phyloP scores from a whole-genome alignment of 2,888 invertebrate genomes.

The Mythimna ferrago region DNA sequence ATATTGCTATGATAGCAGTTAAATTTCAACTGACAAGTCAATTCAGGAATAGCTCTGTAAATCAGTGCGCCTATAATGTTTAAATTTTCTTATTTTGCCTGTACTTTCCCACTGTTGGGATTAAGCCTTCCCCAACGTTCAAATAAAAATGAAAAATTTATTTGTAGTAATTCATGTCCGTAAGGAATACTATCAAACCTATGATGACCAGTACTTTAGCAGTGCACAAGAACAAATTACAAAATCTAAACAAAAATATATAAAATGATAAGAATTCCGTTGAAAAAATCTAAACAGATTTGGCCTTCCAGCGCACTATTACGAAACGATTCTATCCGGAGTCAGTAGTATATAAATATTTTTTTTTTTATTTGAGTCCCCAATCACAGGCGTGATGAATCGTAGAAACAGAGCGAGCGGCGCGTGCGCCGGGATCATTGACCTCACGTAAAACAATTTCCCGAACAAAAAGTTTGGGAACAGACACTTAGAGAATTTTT shows the following conservation, averaged over 20 bases:
- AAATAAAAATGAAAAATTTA: neutral
- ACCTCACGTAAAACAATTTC: constrained; percentile 70
- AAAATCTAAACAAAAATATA: neutral
- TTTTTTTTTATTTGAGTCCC: constrained; percentile 63
- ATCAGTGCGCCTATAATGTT: neutral
- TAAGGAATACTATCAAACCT: neutral
- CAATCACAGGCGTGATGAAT: constrained; percentile 75
- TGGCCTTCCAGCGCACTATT: constrained; percentile 39
- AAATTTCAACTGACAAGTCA: neutral
- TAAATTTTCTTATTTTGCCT: too few relatives aligned
- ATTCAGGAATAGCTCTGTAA: neutral
- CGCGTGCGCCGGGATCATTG: constrained; percentile 75
- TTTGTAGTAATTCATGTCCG: neutral
- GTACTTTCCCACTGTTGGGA: too few relatives aligned
- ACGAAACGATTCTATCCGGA: constrained; percentile 51
- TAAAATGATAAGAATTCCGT: neutral
- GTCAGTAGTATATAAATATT: constrained; percentile 50
- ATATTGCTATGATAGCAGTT: constrained; percentile 4
- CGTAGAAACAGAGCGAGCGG: constrained; percentile 76
- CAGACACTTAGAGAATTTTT: constrained; percentile 55
- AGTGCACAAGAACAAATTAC: neutral
- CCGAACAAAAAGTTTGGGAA: constrained; percentile 66
- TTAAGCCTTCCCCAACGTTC: neutral
- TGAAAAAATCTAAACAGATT: constrained; percentile 13
- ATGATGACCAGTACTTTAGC: neutral